A percentile compares a stretch with the other conserved stretches of the same genome.
Evolutionary conservation across 2,797 vertebrate species (phyloP).

Genomic region (Clarias fuscus): DNA sequence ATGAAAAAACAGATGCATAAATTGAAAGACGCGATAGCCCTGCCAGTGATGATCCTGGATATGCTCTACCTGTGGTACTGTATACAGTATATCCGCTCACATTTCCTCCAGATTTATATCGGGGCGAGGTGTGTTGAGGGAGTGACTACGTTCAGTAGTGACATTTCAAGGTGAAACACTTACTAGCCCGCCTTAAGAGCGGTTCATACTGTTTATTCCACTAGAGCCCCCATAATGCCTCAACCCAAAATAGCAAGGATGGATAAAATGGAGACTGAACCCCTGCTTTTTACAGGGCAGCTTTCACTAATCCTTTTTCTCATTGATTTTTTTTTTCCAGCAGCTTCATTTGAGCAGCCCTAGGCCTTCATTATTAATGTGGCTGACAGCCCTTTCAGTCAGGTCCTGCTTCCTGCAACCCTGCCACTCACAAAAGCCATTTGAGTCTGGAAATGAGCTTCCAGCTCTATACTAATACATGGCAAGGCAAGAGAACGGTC

Average conservation of each 20-base stretch:
- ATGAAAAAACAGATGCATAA: constrained; percentile 12
- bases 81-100: constrained; percentile 6
- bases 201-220: neutral
- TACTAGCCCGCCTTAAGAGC: constrained; percentile 31
- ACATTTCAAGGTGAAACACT: constrained; percentile 50
- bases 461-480: constrained; percentile 46
- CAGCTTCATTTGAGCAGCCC: constrained; percentile 53
- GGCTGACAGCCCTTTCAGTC: constrained; percentile 46
- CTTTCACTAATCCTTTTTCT: constrained; percentile 54
- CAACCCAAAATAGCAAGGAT: constrained; percentile 27
- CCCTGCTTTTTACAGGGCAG: constrained; percentile 43
- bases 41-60: constrained; percentile 11
- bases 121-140: neutral
- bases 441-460: constrained; percentile 52
- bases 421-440: constrained; percentile 52
- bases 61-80: constrained; percentile 8
- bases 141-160: neutral
- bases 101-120: constrained; percentile 42
- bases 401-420: constrained; percentile 35
- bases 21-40: neutral
- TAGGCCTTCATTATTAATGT: constrained; percentile 56
- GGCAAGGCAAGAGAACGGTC: constrained; percentile 47
- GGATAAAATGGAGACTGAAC: constrained; percentile 33
- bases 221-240: constrained; percentile 14
- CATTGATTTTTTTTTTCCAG: constrained; percentile 52